phyloP scores from a whole-genome alignment of 2,797 vertebrate species.

The Acropternis orthonyx region DNA sequence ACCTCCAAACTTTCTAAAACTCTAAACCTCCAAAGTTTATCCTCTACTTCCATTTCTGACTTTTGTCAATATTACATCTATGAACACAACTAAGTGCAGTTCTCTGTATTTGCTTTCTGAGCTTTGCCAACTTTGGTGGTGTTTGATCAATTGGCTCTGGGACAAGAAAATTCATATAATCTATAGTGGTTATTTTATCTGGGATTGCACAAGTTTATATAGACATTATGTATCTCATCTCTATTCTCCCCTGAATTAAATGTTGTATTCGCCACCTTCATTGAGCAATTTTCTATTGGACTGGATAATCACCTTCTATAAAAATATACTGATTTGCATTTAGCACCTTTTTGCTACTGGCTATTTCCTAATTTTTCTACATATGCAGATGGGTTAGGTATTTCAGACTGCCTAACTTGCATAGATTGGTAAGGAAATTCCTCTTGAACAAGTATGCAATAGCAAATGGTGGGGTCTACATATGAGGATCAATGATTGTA shows the following conservation, averaged over 20 bases:
- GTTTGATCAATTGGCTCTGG: background rate
- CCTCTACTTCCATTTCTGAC: background rate
- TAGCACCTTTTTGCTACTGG: background rate
- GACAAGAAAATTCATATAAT: background rate
- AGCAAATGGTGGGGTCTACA: background rate
- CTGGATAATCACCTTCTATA: background rate
- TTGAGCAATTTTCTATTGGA: background rate
- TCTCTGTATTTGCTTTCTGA: background rate
- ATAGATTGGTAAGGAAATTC: background rate
- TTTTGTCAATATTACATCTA: background rate
- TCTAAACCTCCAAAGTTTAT: background rate
- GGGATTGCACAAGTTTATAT: background rate
- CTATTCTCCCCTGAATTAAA: background rate
- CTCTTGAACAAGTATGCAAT: background rate
- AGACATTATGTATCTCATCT: fast-evolving
- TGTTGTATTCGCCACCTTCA: background rate
- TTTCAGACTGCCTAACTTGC: background rate
- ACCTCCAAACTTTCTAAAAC: background rate
- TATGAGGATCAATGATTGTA: background rate
- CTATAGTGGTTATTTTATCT: background rate
- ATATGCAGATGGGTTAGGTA: background rate
- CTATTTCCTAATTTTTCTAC: background rate
- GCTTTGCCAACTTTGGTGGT: background rate
- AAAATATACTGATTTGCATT: background rate
- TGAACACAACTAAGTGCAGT: background rate